These are phyloP conservation scores for Reinhardtius hippoglossoides DNA, from an alignment of 2,113 vertebrate species.

Conservation along the genomic window DNA sequence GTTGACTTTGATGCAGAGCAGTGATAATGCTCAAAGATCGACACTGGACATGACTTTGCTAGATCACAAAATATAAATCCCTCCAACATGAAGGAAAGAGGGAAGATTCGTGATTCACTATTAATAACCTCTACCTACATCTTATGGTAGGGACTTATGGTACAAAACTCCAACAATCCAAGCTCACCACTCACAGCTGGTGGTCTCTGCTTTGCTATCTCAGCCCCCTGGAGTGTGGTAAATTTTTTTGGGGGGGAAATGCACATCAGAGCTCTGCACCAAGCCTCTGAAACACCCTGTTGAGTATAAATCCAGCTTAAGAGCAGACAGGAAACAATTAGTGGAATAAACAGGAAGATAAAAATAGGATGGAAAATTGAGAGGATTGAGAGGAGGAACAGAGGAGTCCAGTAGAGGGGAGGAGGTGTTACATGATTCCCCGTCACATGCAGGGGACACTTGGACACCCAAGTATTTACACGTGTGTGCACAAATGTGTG, in stretches of 20 bases:
- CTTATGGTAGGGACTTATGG: neutral
- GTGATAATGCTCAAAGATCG: neutral
- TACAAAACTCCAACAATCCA: neutral
- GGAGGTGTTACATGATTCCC: constrained; percentile 50
- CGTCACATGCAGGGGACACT: constrained; percentile 29
- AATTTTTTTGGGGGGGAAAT: constrained; percentile 5
- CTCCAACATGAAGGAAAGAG: neutral
- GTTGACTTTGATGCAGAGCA: neutral
- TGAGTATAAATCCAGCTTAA: constrained; percentile 34
- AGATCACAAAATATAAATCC: constrained; percentile 11
- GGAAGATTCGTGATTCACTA: neutral
- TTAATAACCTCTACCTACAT: neutral
- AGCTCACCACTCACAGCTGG: constrained; percentile 5
- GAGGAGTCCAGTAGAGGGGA: constrained; percentile 8
- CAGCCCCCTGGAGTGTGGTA: constrained; percentile 10
- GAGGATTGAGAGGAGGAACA: constrained; percentile 2
- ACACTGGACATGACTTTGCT: neutral
- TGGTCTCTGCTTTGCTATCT: constrained; percentile 21
- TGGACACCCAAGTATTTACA: constrained; percentile 52
- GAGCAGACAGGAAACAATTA: constrained; percentile 40
- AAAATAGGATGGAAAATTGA: constrained; percentile 36
- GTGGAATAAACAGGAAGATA: constrained; percentile 42
- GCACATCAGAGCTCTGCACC: neutral
- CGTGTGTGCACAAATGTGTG: constrained; percentile 24
- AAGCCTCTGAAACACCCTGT: constrained; percentile 14